Conservation (phyloP, 2,797 vertebrate species). For the Malurus leucopterus region DNA sequence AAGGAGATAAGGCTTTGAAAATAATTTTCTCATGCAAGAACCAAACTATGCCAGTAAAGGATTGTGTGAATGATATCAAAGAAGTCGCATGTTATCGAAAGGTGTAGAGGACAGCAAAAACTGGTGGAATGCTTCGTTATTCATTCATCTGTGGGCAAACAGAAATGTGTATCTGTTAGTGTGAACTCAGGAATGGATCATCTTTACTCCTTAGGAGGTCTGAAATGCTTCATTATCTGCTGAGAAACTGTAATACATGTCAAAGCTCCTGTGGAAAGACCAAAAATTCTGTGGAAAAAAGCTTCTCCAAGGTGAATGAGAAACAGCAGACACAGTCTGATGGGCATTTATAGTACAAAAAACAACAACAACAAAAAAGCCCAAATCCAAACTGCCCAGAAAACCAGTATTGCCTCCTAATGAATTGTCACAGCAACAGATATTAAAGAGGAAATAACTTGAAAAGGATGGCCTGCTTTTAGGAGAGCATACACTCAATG, state of each 20-base stretch:
- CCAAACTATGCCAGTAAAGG: background rate
- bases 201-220: background rate
- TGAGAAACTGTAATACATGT: background rate
- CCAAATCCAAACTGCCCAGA: background rate
- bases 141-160: background rate
- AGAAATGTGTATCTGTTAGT: background rate
- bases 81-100: rapidly evolving
- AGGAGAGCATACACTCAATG: background rate
- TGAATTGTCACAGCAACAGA: background rate
- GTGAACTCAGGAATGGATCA: background rate
- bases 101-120: background rate
- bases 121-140: background rate
- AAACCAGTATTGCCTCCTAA: background rate
- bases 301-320: background rate
- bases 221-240: background rate
- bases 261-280: background rate
- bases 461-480: background rate
- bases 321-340: background rate
- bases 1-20: background rate
- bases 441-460: background rate
- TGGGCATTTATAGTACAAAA: background rate
- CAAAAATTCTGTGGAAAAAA: background rate
- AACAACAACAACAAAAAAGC: background rate
- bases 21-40: background rate
- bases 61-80: background rate